Evolutionary conservation across 2,113 vertebrate genomes (phyloP), one percentile per base, ranked within the genome.

Genomic region (Crypturellus undulatus): DNA sequence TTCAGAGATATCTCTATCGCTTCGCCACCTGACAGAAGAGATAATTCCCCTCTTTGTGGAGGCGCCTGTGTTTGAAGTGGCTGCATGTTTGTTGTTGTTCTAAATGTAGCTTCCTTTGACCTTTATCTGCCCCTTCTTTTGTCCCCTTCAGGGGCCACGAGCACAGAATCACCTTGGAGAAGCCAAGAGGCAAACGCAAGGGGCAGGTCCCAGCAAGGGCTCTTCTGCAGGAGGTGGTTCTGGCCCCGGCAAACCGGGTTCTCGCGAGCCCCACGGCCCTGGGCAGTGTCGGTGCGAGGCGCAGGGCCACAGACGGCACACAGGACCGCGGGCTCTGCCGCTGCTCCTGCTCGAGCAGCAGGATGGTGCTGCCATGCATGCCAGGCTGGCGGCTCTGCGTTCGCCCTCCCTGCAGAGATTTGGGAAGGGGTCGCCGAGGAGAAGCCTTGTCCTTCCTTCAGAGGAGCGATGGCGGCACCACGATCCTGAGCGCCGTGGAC

Each of bases 381-480:
- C n/a, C 14, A 59, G 32, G 78, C 49, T 42, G 8, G 21, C 32
- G 69, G 45, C 16, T 18, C n/a, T 49, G 17, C 36, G 63, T 5
- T 85, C 79, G 19, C 71, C 63, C 0, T 0, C 22, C 1, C 83
- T 4, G 64, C 24, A 15, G 16, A 15, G 56, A 4, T 10, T 0
- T 45, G 56, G 77, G n/a, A 69, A 83, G 2, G 1, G 38, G 73
- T 25, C 67, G 51, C 0, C 0, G 26, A 81, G 87, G 58, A 43
- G 36, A 36, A 17, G 40, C 7, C 6, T 1, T 22, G 63, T 12
- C 70, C 40, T 51, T 79, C 32, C 73, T 43, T 52, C 73, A 38
- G 21, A 34, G 30, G 30, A 69, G 60, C 79, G 25, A 2, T 14
- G 45, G 32, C 49, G n/a, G 28, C 43, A 28, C 42, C 12, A 6